A percentile compares a stretch with the other conserved stretches of the same genome.
phyloP scores from a whole-genome alignment of 1,140 invertebrate species.

The Camponotus floridanus region DNA sequence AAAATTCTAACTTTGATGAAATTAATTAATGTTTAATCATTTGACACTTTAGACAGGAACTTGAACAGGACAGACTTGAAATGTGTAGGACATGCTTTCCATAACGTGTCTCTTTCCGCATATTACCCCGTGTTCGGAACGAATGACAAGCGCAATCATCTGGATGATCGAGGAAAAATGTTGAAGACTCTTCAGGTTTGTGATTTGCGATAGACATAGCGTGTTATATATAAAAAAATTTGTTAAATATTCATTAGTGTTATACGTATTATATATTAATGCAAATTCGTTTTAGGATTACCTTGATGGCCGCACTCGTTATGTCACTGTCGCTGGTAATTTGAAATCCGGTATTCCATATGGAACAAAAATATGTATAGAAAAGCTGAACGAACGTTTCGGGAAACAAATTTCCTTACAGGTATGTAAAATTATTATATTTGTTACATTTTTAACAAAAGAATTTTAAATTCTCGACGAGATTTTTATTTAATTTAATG shows the following conservation, averaged over 20 bases:
- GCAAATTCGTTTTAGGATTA: constrained; percentile 82
- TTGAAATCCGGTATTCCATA: constrained; percentile 81
- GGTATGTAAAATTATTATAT: constrained; percentile 63
- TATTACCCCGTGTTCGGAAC: constrained; percentile 85
- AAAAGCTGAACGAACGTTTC: constrained; percentile 86
- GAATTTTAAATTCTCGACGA: not conserved
- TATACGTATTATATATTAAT: not conserved
- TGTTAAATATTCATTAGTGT: not conserved
- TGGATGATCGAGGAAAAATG: constrained; percentile 83
- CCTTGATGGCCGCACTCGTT: constrained; percentile 84
- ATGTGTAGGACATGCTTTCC: constrained; percentile 70
- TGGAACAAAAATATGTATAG: constrained; percentile 85
- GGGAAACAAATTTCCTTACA: constrained; percentile 81
- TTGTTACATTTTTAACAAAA: not conserved
- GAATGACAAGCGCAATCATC: constrained; percentile 80
- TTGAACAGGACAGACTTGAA: constrained; percentile 58
- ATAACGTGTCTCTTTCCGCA: constrained; percentile 85
- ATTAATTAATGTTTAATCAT: not conserved
- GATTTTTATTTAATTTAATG: no score
- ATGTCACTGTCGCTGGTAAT: constrained; percentile 86
- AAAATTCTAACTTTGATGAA: not conserved
- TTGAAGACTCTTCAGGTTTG: constrained; percentile 85
- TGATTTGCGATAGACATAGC: not conserved
- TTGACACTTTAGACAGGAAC: constrained; percentile 5
- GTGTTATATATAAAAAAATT: not conserved